These are phyloP conservation scores for Ypsolopha scabrella DNA, from an alignment of 2,888 invertebrate species.

Conservation along the genomic window DNA sequence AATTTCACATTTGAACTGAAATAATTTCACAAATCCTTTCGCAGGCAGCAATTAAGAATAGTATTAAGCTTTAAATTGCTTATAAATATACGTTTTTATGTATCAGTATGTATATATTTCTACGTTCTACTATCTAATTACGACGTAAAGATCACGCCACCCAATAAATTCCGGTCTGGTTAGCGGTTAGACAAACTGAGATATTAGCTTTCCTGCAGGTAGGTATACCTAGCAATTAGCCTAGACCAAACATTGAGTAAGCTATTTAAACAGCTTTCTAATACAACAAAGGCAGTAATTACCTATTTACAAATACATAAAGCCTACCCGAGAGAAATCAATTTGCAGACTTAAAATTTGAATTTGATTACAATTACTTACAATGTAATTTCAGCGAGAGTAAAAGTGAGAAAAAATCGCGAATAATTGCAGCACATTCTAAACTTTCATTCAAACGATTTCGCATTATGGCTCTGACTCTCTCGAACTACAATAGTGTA, in stretches of 20 bases:
- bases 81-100: too few relatives aligned
- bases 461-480: not conserved
- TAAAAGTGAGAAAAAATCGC: slow-evolving; percentile 19
- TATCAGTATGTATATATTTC: too few relatives aligned
- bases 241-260: not conserved
- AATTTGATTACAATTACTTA: not conserved
- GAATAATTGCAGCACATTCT: not conserved
- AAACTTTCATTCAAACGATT: not conserved
- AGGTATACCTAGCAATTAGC: not conserved
- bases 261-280: not conserved
- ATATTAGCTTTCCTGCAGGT: not conserved
- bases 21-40: too few relatives aligned
- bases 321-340: not conserved
- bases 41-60: not conserved
- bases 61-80: not conserved
- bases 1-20: too few relatives aligned
- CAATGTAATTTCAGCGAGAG: slow-evolving; percentile 17
- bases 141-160: too few relatives aligned
- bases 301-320: not conserved
- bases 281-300: not conserved
- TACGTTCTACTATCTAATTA: too few relatives aligned
- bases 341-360: not conserved
- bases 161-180: too few relatives aligned
- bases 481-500: not conserved
- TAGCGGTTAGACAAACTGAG: too few relatives aligned